Evolutionary conservation across 2,888 invertebrate species (phyloP).

Genomic region (Eudemis profundana): DNA sequence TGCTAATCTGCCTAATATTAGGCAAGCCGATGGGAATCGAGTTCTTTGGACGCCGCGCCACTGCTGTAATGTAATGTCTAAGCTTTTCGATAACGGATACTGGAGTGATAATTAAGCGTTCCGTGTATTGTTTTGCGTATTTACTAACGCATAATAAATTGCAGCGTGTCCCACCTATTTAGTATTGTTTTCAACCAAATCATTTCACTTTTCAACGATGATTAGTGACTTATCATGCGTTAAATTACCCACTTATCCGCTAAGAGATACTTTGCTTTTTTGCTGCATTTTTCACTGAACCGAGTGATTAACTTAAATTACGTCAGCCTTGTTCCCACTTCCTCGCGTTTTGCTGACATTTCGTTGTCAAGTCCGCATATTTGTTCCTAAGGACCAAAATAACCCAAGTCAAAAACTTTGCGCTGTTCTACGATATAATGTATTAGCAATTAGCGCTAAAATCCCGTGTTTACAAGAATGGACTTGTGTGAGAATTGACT

Average conservation of each 20-base stretch:
- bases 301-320: conserved; percentile 26
- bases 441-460: too few species aligned
- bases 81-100: too few species aligned
- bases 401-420: background rate
- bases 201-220: conserved; percentile 26
- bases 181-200: conserved; percentile 12
- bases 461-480: too few species aligned
- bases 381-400: background rate
- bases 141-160: too few species aligned
- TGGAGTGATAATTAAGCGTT: too few species aligned
- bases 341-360: conserved; percentile 21
- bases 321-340: conserved; percentile 15
- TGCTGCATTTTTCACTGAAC: conserved; percentile 31
- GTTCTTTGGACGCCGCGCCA: too few species aligned
- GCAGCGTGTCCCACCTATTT: conserved; percentile 21
- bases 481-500: too few species aligned
- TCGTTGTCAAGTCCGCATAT: conserved; percentile 5
- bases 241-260: conserved; percentile 30
- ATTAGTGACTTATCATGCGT: conserved; percentile 35
- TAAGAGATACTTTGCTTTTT: conserved; percentile 30
- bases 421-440: too few species aligned
- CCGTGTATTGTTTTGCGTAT: too few species aligned
- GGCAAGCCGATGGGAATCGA: too few species aligned
- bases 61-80: too few species aligned
- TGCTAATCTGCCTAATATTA: too few species aligned